Conservation (phyloP, 92 coral and sea anemone genomes). For the Metridium senile region DNA sequence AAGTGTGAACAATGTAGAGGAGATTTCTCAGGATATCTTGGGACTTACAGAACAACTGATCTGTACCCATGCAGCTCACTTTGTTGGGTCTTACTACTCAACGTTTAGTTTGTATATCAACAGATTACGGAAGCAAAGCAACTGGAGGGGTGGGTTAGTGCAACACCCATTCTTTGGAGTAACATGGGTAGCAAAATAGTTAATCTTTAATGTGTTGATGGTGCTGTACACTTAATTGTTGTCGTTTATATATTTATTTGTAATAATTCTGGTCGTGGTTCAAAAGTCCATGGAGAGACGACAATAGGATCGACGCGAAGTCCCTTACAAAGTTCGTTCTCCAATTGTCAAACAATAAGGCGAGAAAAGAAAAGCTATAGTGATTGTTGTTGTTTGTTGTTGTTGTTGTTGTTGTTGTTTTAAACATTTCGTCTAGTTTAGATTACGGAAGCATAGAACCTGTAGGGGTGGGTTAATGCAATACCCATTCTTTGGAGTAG, state of each 20-base stretch:
- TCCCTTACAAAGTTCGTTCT: too few relatives aligned
- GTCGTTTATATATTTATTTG: too few relatives aligned
- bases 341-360: too few relatives aligned
- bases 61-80: constrained; percentile 75
- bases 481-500: constrained; percentile 47
- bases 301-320: too few relatives aligned
- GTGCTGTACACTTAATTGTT: background rate
- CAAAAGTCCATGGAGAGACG: too few relatives aligned
- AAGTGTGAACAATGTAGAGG: background rate
- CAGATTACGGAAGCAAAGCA: constrained; percentile 64
- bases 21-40: constrained; percentile 61
- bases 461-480: constrained; percentile 65
- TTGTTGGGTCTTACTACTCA: constrained; percentile 90
- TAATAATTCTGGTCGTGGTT: too few relatives aligned
- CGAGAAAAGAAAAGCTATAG: too few relatives aligned
- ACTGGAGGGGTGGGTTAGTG: constrained; percentile 66
- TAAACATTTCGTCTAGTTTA: too few relatives aligned
- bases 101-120: constrained; percentile 81
- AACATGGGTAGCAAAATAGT: constrained; percentile 50
- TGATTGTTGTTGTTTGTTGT: too few relatives aligned
- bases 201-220: background rate
- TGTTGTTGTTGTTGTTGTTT: too few relatives aligned
- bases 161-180: constrained; percentile 46
- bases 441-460: constrained; percentile 63
- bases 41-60: constrained; percentile 90